These are phyloP conservation scores for Styela plicata DNA, from an alignment of 23 tunicate genomes.

Conservation along the genomic window DNA sequence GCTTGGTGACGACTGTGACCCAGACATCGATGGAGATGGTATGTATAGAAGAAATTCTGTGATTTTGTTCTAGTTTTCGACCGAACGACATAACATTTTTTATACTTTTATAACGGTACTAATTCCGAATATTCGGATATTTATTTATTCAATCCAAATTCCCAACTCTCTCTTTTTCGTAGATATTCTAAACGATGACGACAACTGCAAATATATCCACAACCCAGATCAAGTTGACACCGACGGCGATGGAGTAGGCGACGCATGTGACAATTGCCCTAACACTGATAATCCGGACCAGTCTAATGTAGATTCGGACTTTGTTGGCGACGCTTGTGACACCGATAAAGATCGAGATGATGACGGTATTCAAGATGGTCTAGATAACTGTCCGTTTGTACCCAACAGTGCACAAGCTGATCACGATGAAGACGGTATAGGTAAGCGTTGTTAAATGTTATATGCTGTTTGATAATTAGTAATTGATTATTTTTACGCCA, in stretches of 20 bases:
- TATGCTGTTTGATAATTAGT: background rate
- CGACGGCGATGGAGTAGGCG: constrained; percentile 84
- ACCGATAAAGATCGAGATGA: constrained; percentile 65
- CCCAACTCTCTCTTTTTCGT: no score
- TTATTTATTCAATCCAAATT: no score
- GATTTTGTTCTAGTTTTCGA: no score
- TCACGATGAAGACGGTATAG: constrained; percentile 78
- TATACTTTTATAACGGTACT: no score
- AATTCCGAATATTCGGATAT: no score
- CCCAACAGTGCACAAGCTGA: constrained; percentile 86
- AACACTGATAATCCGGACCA: constrained; percentile 52
- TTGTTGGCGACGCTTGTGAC: constrained; percentile 83
- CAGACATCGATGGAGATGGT: constrained; percentile 36
- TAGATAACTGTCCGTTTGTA: constrained; percentile 82
- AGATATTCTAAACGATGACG: constrained; percentile 38
- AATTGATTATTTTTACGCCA: background rate
- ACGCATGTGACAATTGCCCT: constrained; percentile 91
- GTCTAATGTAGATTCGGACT: constrained; percentile 69
- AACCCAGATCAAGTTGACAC: constrained; percentile 67
- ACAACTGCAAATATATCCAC: constrained; percentile 67
- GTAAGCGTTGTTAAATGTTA: constrained; percentile 27
- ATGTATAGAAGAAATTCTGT: no score
- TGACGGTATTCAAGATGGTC: constrained; percentile 79
- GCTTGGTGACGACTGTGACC: constrained; percentile 22
- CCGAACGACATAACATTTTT: no score